A percentile compares a stretch with the other conserved stretches of the same genome.
Conservation (phyloP, 2,888 invertebrate genomes). For the Geotrupes spiniger region DNA sequence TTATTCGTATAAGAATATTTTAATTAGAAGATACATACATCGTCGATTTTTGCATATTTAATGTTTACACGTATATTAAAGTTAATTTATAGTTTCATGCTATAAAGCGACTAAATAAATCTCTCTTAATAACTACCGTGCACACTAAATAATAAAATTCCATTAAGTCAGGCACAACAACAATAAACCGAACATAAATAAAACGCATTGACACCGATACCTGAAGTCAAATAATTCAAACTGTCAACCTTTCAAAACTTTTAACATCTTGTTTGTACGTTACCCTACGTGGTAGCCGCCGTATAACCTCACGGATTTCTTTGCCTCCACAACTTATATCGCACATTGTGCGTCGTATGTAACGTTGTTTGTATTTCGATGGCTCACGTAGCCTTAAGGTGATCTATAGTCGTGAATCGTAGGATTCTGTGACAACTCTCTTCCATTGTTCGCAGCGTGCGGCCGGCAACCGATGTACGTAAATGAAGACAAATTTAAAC, state of each 20-base stretch:
- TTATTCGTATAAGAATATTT: too few relatives aligned
- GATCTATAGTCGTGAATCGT: conserved; percentile 17
- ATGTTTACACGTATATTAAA: too few relatives aligned
- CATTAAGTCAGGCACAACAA: too few relatives aligned
- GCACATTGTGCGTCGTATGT: background rate
- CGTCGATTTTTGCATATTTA: too few relatives aligned
- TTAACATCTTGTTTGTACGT: conserved; percentile 16
- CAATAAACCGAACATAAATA: conserved; percentile 13
- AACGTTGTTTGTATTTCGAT: background rate
- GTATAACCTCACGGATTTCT: conserved; percentile 5
- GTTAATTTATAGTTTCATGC: too few relatives aligned
- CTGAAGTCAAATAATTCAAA: background rate
- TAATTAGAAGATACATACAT: too few relatives aligned
- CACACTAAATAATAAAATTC: too few relatives aligned
- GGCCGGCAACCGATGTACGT: conserved; percentile 45
- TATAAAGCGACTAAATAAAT: too few relatives aligned
- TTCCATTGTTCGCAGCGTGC: conserved; percentile 48
- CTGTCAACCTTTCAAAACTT: conserved; percentile 15
- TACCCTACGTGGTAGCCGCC: conserved; percentile 1
- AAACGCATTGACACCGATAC: conserved; percentile 16
- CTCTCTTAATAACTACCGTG: too few relatives aligned
- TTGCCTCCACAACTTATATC: conserved; percentile 8
- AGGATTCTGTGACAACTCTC: conserved; percentile 40
- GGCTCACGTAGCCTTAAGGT: background rate
- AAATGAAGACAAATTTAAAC: conserved; percentile 52